Evolutionary conservation across 2,888 invertebrate genomes (phyloP).

Genomic region (Netelia inedita): DNA sequence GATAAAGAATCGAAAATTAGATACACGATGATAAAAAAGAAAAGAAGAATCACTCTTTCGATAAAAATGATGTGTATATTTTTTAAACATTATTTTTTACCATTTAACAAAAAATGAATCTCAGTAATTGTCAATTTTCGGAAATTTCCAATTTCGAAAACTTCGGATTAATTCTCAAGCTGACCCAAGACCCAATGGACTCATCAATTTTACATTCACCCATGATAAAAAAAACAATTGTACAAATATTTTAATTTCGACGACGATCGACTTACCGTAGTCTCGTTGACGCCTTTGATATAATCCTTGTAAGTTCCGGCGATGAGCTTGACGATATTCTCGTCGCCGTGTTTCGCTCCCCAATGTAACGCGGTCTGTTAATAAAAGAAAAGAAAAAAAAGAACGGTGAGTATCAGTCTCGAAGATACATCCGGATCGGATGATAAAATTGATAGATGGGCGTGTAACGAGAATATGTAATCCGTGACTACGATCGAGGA

Average conservation of each 20-base stretch:
- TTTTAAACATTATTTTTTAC: neutral
- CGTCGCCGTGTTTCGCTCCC: constrained; percentile 98
- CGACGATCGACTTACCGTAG: constrained; percentile 89
- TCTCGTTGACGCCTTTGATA: constrained; percentile 89
- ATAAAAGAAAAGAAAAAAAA: constrained; percentile 67
- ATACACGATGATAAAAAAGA: constrained; percentile 47
- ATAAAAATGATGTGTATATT: neutral
- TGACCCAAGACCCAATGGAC: too few species aligned
- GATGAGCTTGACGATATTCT: constrained; percentile 95
- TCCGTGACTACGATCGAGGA: constrained; percentile 25
- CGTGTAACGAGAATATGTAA: constrained; percentile 7
- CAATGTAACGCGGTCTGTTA: constrained; percentile 97
- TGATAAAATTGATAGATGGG: constrained; percentile 43
- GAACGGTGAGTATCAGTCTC: neutral
- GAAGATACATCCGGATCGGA: neutral
- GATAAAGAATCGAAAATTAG: constrained; percentile 6
- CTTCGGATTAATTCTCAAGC: too few species aligned
- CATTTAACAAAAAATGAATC: too few species aligned
- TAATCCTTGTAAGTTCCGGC: constrained; percentile 95
- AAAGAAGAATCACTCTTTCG: constrained; percentile 25
- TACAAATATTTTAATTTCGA: too few species aligned
- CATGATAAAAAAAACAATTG: neutral
- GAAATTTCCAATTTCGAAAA: too few species aligned
- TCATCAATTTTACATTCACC: constrained; percentile 1
- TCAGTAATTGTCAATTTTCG: too few species aligned